These are phyloP conservation scores for Anhinga anhinga DNA, from an alignment of 2,113 vertebrate genomes.

Conservation along the genomic window DNA sequence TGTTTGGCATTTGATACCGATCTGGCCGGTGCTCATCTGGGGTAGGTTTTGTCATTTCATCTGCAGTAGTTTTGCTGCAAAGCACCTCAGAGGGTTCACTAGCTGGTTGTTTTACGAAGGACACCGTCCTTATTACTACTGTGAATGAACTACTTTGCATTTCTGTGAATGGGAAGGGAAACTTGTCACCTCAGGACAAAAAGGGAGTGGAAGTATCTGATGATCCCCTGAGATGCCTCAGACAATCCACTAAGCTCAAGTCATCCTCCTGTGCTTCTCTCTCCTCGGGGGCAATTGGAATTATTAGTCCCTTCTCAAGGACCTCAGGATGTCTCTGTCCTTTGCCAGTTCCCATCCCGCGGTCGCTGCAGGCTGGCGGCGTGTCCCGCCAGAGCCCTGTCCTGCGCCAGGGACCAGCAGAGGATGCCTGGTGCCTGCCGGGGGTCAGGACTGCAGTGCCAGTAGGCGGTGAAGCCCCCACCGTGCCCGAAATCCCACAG, in stretches of 20 bases:
- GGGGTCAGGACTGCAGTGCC: neutral
- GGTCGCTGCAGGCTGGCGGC: neutral
- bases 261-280: conserved; percentile 5
- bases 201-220: conserved; percentile 58
- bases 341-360: neutral
- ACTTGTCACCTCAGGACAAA: conserved; percentile 62
- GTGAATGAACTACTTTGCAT: conserved; percentile 62
- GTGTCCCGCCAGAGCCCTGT: rapidly evolving
- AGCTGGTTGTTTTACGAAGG: neutral
- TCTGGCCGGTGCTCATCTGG: conserved; percentile 4
- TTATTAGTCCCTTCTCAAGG: neutral
- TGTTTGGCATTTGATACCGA: conserved; percentile 1
- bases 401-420: neutral
- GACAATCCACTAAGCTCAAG: conserved; percentile 46
- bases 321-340: neutral
- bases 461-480: rapidly evolving
- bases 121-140: neutral
- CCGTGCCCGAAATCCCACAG: neutral
- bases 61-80: conserved; percentile 24
- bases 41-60: conserved; percentile 45
- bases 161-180: conserved; percentile 56
- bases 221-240: conserved; percentile 45
- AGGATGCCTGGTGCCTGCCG: neutral
- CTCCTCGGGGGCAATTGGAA: conserved; percentile 1
- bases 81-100: neutral